A percentile compares a stretch with the other conserved stretches of the same genome.
Evolutionary conservation across 2,113 vertebrate genomes (phyloP).

Genomic region (Toxotes jaculatrix): DNA sequence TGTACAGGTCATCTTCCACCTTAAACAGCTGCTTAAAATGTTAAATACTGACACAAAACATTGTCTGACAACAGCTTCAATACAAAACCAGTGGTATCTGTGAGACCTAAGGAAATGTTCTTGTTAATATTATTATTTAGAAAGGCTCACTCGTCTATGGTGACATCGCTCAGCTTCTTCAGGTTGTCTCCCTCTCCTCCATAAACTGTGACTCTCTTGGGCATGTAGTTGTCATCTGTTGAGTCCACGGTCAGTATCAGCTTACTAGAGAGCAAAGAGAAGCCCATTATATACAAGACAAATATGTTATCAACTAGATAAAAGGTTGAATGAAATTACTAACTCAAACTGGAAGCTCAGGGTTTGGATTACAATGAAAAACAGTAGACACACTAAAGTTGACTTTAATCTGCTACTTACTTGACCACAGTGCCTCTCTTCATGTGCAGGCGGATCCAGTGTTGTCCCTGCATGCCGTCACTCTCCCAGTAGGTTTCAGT

Average conservation of each 20-base stretch:
- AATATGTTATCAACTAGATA: background rate
- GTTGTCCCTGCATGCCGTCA: conserved; percentile 96
- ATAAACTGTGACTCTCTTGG: conserved; percentile 91
- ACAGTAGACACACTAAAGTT: background rate
- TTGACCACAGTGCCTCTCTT: conserved; percentile 97
- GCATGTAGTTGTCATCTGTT: conserved; percentile 98
- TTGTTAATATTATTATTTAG: background rate
- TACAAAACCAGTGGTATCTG: background rate
- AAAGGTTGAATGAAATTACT: background rate
- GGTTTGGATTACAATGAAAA: too few relatives aligned
- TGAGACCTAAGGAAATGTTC: background rate
- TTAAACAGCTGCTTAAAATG: too few relatives aligned
- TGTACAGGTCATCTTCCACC: too few relatives aligned
- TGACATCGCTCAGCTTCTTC: conserved; percentile 93
- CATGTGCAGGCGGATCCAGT: conserved; percentile 99
- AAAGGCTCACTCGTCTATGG: conserved; percentile 93
- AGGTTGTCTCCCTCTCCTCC: conserved; percentile 94
- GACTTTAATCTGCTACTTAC: conserved; percentile 80
- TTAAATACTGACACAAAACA: too few relatives aligned
- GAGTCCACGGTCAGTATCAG: conserved; percentile 94
- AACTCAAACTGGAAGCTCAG: too few relatives aligned
- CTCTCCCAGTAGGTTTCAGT: conserved; percentile 98
- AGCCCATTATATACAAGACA: background rate
- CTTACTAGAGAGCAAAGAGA: conserved; percentile 79
- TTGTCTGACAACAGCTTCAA: too few relatives aligned